Percentiles rank a stretch among this genome's conserved stretches.
phyloP scores from a whole-genome alignment of 1,140 invertebrate genomes.

The Polyergus mexicanus region DNA sequence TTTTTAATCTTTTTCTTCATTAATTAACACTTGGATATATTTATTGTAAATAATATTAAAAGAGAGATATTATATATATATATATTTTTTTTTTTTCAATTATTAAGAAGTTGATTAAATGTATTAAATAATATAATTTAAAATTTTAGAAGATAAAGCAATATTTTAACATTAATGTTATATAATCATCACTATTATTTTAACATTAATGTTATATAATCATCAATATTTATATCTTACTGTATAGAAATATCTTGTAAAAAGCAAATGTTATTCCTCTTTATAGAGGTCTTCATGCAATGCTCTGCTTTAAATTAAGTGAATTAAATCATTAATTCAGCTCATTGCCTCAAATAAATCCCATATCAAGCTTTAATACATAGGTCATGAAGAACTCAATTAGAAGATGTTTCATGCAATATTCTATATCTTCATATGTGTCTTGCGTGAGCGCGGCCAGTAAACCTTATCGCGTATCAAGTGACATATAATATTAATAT shows the following conservation, averaged over 20 bases:
- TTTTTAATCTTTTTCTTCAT: too few relatives aligned
- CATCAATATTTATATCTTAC: not conserved
- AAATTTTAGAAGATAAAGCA: not conserved
- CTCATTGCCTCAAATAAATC: constrained; percentile 55
- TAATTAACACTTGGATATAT: too few relatives aligned
- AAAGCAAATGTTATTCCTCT: not conserved
- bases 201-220: not conserved
- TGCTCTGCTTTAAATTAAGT: constrained; percentile 9
- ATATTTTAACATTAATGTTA: not conserved
- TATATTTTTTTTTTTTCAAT: not conserved
- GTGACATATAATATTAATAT: not conserved
- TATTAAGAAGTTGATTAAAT: constrained; percentile 9
- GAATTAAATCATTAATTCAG: constrained; percentile 57
- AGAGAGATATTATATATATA: too few relatives aligned
- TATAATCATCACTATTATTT: too few relatives aligned
- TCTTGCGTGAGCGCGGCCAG: not conserved
- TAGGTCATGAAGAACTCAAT: constrained; percentile 32
- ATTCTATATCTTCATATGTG: not conserved
- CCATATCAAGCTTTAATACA: constrained; percentile 34
- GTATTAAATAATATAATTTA: not conserved
- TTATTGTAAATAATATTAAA: too few relatives aligned
- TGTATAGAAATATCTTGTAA: not conserved
- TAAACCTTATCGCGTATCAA: not conserved
- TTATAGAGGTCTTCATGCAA: constrained; percentile 43
- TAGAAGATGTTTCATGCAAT: constrained; percentile 36